Base-by-base conservation (phyloP, 2,888 invertebrate genomes). In the Abrostola triplasia region DNA sequence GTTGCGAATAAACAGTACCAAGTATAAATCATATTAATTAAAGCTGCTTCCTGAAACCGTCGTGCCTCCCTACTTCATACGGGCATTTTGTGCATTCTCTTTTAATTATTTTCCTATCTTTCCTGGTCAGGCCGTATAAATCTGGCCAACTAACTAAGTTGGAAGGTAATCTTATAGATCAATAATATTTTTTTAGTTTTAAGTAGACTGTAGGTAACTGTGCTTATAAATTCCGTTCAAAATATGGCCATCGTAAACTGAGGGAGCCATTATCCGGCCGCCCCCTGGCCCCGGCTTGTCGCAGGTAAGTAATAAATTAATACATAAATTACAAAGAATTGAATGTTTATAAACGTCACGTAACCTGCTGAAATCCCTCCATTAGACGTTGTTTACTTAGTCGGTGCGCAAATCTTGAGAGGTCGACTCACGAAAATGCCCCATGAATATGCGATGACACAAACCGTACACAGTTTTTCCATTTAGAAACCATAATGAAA, bases 361-460 rank as follows among this genome's bases (percentile, higher is more conserved):
- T 91, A 90, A 90, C 91, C 90, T 88, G 80, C 81, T 80, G 77
- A 88, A 92, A 91, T 91, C 93, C 93, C 86, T 92, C 94, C 94
- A 94, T 94, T 94, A 94, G 90, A 84, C 86, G 88, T 90, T 93
- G 93, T 94, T 93, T 94, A 92, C 92, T 87, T 86, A 90, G 90
- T 89, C 89, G 86, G 90, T 90, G 91, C 89, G 91, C 92, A 92
- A 90, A 93, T 92, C 93, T 94, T 92, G 90, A 90, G 91, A 91
- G 93, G 93, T 91, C 92, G 92, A 88, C 91, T 92, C 90, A 92
- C 93, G 91, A 93, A 93, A 94, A 93, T 92, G 90, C 90, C 89
- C 93, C 90, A 94, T 94, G 94, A 94, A 94, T 94, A 94, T 94
- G 93, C 93, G 93, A 94, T 94, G 93, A 90, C 94, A 93, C 93